Percentiles rank a stretch among this genome's conserved stretches.
Evolutionary conservation across 2,113 vertebrate genomes (phyloP).

Genomic region (crab-eating macaque (Macaca fascicularis)): DNA sequence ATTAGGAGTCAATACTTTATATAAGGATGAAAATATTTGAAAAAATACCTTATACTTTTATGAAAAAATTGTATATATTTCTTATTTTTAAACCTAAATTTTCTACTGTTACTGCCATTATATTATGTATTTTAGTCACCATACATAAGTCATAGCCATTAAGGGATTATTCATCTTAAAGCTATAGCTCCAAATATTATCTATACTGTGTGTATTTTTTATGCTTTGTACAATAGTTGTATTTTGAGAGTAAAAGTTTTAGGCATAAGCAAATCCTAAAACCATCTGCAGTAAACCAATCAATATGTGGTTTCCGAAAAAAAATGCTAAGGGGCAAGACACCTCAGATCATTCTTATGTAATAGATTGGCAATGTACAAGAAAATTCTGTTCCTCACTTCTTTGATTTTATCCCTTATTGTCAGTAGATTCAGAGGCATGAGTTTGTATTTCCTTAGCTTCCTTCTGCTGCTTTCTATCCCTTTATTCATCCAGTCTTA

Average conservation of each 20-base stretch:
- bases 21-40: neutral
- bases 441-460: neutral
- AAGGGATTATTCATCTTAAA: neutral
- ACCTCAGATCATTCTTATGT: neutral
- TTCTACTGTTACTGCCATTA: neutral
- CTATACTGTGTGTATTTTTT: neutral
- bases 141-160: neutral
- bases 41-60: neutral
- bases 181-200: neutral
- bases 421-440: neutral
- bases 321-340: neutral
- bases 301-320: neutral
- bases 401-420: neutral
- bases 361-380: neutral
- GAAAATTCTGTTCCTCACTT: neutral
- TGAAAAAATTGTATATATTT: neutral
- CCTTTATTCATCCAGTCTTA: neutral
- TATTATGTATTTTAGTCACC: neutral
- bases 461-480: neutral
- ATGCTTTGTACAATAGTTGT: neutral
- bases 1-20: neutral
- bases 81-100: neutral
- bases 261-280: constrained; percentile 10
- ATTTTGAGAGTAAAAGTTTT: constrained; percentile 18
- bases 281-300: neutral